Evolutionary conservation across 2,888 invertebrate genomes (phyloP).

Genomic region (Lumbricus terrestris): DNA sequence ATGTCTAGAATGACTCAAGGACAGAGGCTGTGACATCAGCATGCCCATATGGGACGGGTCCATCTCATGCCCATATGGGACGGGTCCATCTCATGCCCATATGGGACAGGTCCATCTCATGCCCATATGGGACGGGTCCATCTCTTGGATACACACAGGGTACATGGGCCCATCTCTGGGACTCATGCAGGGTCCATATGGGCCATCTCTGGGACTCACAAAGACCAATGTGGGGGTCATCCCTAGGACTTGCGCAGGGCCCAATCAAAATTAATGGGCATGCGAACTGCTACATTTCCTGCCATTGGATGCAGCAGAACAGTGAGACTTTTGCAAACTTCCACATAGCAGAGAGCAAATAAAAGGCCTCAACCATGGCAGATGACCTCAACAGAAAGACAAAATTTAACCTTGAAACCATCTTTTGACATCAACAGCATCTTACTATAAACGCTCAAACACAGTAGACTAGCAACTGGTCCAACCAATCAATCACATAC

Average conservation of each 20-base stretch:
- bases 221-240: too few species aligned
- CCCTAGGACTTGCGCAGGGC: too few species aligned
- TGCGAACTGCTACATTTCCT: not conserved
- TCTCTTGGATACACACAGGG: too few species aligned
- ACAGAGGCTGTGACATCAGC: too few species aligned
- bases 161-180: too few species aligned
- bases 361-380: not conserved
- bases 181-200: too few species aligned
- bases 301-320: not conserved
- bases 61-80: too few species aligned
- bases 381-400: not conserved
- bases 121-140: too few species aligned
- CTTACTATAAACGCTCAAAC: not conserved
- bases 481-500: not conserved
- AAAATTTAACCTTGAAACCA: not conserved
- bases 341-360: not conserved
- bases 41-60: too few species aligned
- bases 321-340: not conserved
- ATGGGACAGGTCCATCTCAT: too few species aligned
- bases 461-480: not conserved
- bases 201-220: not conserved
- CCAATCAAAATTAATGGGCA: too few species aligned
- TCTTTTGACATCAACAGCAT: not conserved
- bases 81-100: too few species aligned
- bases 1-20: not conserved